Base-by-base conservation (phyloP, 2,888 invertebrate genomes). In the Dicycla oo region DNA sequence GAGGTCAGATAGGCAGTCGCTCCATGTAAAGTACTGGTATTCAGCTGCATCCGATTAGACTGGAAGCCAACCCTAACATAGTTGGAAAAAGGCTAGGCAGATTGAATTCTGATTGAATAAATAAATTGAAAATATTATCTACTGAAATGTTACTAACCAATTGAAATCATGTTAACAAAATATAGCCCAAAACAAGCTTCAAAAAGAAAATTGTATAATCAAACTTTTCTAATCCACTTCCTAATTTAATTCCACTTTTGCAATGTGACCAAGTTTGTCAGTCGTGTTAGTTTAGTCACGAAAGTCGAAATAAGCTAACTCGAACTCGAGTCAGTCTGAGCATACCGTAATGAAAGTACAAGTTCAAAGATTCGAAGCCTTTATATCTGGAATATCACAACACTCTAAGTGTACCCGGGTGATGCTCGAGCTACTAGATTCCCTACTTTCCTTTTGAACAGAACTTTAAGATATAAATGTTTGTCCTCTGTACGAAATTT, bases 351-450 rank as follows among this genome's bases (percentile, higher is more conserved):
- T 30, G 18, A 30, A 69, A 58, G 38, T 65, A 38, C 18, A 20
- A 66, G 20, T 58, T 54, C 4, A 6, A 66, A 47, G 23, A 53
- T 54, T n/a, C 0, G 13, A 49, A 54, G 23, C 26, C 40, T 65
- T 65, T 62, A 30, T 40, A 49, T 34, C 62, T 75, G n/a, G 34
- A 51, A 60, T 70, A 61, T 56, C 47, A 67, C 54, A 56, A 63
- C 40, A 58, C 23, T 47, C 15, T 26, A 20, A 20, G 20, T 45
- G 13, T 47, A 45, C 49, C 30, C 45, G 45, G 53, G 26, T n/a
- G 20, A 26, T 51, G 38, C 67, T 67, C 23, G 26, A 40, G 23
- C n/a, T 45, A 56, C 34, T 61, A 26, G 20, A 45, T 13, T 38
- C 5, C 34, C 20, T 51, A n/a, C 11, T 51, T 60, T 30, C 18